These are phyloP conservation scores for Hipparchia sbordonii DNA, from an alignment of 2,888 invertebrate species.

Conservation along the genomic window DNA sequence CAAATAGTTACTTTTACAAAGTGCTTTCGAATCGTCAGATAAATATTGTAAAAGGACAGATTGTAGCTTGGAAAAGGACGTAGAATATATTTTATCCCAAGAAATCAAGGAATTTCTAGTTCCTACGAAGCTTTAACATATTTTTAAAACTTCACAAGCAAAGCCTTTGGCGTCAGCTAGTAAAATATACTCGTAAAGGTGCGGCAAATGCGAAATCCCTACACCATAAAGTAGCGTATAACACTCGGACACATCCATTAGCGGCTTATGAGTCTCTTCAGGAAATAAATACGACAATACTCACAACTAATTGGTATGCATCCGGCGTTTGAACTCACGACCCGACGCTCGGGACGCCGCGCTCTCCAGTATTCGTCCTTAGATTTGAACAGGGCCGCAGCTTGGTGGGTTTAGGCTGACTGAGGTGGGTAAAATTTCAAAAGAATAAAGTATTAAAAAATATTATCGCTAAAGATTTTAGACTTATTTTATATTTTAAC, in stretches of 20 bases:
- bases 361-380: constrained; percentile 35
- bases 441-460: too few relatives aligned
- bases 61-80: not conserved
- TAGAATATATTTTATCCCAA: not conserved
- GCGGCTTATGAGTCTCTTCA: constrained; percentile 40
- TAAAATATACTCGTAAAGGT: not conserved
- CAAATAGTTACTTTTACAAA: too few relatives aligned
- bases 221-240: constrained; percentile 13
- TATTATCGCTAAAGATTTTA: too few relatives aligned
- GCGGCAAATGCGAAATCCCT: constrained; percentile 17
- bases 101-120: not conserved
- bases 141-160: too few relatives aligned
- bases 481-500: too few relatives aligned
- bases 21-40: too few relatives aligned
- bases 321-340: constrained; percentile 54
- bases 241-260: constrained; percentile 32
- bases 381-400: not conserved
- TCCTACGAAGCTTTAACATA: not conserved
- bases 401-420: not conserved
- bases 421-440: not conserved
- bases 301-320: constrained; percentile 48
- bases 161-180: too few relatives aligned
- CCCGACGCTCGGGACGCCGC: constrained; percentile 49
- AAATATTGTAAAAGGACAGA: not conserved
- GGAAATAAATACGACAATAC: constrained; percentile 45